Conservation (phyloP, 2,888 invertebrate genomes). For the Notodonta ziczac region DNA sequence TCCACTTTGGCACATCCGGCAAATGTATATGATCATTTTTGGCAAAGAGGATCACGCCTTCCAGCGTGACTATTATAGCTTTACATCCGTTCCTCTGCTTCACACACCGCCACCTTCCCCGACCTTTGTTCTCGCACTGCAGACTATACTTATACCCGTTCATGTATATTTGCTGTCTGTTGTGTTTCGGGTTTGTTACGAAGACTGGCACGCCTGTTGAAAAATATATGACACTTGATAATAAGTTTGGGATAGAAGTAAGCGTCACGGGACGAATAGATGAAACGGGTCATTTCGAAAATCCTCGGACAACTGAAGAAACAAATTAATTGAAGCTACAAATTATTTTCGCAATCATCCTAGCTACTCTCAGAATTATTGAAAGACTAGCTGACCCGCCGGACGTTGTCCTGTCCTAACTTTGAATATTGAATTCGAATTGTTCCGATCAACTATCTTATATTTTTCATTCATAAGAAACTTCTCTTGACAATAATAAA, state of each 20-base stretch:
- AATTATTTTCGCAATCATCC: too few relatives aligned
- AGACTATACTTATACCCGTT: constrained; percentile 35
- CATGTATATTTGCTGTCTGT: constrained; percentile 36
- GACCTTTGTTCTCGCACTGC: constrained; percentile 13
- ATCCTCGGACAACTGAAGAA: too few relatives aligned
- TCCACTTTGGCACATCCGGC: constrained; percentile 1
- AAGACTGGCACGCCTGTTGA: constrained; percentile 10
- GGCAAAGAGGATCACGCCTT: constrained; percentile 18
- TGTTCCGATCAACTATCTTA: too few relatives aligned
- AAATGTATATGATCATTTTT: constrained; percentile 17
- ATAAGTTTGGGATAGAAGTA: background rate
- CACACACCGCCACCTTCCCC: constrained; percentile 40
- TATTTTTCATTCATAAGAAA: too few relatives aligned
- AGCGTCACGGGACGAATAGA: too few relatives aligned
- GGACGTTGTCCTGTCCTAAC: too few relatives aligned
- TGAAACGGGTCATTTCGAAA: too few relatives aligned
- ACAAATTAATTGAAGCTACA: too few relatives aligned
- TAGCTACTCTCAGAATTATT: too few relatives aligned
- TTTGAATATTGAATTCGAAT: too few relatives aligned
- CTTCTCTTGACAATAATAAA: too few relatives aligned
- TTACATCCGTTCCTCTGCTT: constrained; percentile 40
- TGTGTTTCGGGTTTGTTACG: constrained; percentile 20
- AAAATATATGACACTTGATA: background rate
- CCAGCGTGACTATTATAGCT: constrained; percentile 36
- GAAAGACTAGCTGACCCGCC: too few relatives aligned